Evolutionary conservation across 1,140 invertebrate genomes (phyloP).

Genomic region (Caenorhabditis briggsae): DNA sequence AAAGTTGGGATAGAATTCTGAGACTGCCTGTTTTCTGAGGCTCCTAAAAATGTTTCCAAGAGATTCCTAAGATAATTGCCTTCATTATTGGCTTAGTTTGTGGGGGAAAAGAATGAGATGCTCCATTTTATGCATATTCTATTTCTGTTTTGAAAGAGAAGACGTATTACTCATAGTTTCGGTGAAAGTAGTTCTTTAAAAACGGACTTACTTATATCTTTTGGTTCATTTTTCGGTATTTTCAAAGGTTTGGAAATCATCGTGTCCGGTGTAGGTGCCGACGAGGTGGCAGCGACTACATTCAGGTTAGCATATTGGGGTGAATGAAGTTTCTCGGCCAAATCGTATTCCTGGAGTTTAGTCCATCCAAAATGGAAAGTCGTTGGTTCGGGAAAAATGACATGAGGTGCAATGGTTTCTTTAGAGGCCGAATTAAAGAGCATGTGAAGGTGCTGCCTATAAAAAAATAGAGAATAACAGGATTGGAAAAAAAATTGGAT

Average conservation of each 20-base stretch:
- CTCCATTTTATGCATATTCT: too few relatives aligned
- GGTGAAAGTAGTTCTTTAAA: too few relatives aligned
- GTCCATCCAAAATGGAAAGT: neutral
- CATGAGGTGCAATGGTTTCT: neutral
- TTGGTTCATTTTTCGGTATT: neutral
- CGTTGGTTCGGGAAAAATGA: neutral
- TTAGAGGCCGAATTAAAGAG: slow-evolving; percentile 12
- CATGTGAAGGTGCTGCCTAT: neutral
- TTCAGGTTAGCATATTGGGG: slow-evolving; percentile 12
- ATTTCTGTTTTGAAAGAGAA: neutral
- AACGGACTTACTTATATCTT: neutral
- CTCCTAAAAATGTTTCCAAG: neutral
- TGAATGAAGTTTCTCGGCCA: neutral
- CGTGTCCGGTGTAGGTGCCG: neutral
- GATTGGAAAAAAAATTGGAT: neutral
- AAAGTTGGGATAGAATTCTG: neutral
- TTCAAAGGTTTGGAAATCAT: neutral
- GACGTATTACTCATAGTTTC: neutral
- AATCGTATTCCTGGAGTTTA: neutral
- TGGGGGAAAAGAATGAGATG: neutral
- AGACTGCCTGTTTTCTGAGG: neutral
- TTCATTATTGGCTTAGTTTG: slow-evolving; percentile 37
- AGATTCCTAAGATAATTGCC: neutral
- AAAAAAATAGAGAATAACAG: neutral
- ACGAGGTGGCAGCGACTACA: neutral